Evolutionary conservation across 2,888 invertebrate genomes (phyloP), one percentile per base, ranked within the genome.

Genomic region (Cryptus viduatorius): DNA sequence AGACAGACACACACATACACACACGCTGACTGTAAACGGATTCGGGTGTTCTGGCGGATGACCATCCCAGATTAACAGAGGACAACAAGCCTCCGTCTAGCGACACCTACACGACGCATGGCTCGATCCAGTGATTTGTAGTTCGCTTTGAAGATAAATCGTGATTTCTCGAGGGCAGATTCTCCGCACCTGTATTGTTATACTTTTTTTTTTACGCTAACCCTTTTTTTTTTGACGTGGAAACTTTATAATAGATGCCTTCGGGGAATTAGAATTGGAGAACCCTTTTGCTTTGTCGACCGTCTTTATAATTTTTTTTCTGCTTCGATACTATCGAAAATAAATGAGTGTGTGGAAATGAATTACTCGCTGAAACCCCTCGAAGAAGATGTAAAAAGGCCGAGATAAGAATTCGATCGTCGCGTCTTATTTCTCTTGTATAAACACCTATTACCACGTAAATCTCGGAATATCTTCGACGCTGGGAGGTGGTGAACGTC

Each of bases 361-460:
- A 29, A 75, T 65, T 19, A 16, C 5, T 46, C 24, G 44, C 0
- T 8, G 14, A 0, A 56, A 16, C 24, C 16, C 31, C 42, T 19
- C 56, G 42, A 50, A 29, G n/a, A 68, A 65, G 31, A 14, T 37
- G 31, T n/a, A 48, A 19, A 68, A 59, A 16, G 37, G n/a, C n/a
- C 59, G 16, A 48, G 10, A 3, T 2, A 29, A 64, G 29, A 44
- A 69, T 75, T 76, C 42, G 44, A 69, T 71, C n/a, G 53, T 19
- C 37, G 14, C 29, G 44, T 19, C 69, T 69, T 29, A 65, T 81
- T 75, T 76, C 64, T 69, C 44, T 29, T 31, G 44, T 56, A 69
- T 64, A 76, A 76, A 81, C 53, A 76, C 81, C 53, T 53, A 71
- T 64, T 71, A 65, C 61, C 46, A n/a, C 68, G 75, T 50, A 65